These are phyloP conservation scores for Morpho achilles DNA, from an alignment of 2,888 invertebrate genomes.

Conservation along the genomic window DNA sequence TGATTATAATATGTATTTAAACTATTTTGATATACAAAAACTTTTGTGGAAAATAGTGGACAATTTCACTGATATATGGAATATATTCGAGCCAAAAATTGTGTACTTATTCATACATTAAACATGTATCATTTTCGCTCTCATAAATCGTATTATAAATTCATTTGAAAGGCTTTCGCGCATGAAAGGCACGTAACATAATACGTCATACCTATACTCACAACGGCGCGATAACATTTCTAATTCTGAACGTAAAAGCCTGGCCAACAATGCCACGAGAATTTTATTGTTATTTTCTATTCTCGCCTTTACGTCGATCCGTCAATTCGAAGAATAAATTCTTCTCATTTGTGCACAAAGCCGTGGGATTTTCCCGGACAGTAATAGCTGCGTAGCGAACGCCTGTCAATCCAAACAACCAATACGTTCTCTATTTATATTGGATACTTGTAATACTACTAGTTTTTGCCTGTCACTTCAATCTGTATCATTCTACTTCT, in stretches of 20 bases:
- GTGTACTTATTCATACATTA: not conserved
- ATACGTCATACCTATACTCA: not conserved
- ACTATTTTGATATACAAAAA: no score
- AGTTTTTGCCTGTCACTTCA: no score
- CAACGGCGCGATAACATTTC: not conserved
- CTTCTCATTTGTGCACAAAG: conserved; percentile 11
- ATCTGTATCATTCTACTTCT: no score
- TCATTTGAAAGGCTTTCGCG: not conserved
- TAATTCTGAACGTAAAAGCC: not conserved
- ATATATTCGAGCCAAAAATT: no score
- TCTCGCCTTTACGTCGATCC: conserved; percentile 3
- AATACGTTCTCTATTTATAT: conserved; percentile 7
- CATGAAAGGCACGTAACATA: no score
- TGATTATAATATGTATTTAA: no score
- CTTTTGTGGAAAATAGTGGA: no score
- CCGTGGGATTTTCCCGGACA: conserved; percentile 6
- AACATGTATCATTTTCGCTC: not conserved
- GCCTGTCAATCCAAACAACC: conserved; percentile 15
- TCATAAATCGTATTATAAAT: not conserved
- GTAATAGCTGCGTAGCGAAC: conserved; percentile 7
- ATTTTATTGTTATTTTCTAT: conserved; percentile 9
- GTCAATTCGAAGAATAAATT: conserved; percentile 6
- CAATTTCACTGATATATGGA: no score
- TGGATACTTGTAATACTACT: not conserved
- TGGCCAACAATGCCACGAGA: not conserved